Evolutionary conservation across 2,797 vertebrate species (phyloP), one percentile per base, ranked within the genome.

Genomic region (Chaunax sp.): DNA sequence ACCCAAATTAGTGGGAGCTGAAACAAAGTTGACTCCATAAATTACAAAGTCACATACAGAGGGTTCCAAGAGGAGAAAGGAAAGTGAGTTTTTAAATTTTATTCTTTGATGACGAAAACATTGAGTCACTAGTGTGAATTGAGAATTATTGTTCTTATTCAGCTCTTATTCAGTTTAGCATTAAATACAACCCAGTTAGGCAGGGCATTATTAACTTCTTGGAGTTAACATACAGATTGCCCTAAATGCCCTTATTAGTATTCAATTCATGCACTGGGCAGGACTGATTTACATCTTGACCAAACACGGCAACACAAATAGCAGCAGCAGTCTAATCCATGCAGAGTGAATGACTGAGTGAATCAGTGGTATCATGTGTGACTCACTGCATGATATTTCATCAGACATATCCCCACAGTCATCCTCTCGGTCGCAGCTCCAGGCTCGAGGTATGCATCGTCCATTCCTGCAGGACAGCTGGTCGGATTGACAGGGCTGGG

Each of bases 361-460:
- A 15, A 50, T 8, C n/a, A 49, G 40, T 49, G 54, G 35, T n/a
- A 49, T 55, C 25, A 25, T 0, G 8, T 1, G 43, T 57, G 69
- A 93, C 94, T 93, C 88, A 99, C 98, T 94, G 83, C 98, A 99
- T 28, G 95, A 96, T 59, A 91, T 91, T 91, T 99, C 97, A 69
- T 99, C 98, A 0, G 95, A 96, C 82, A 87, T 90, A 78, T 99
- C 98, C 7, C 97, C 97, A 12, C 97, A 99, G 89, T 99, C 98
- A 28, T 99, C 94, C 72, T 97, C 97, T 22, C 93, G 93, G 92
- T 99, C 98, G 64, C 98, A 99, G n/a, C 93, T 90, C 98, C 98
- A 99, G 0, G 94, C 93, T 15, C 49, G 84, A 0, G 97, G 97
- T 81, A 99, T 94, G 41, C 98, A 99, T n/a, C 97, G 96, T 4